These are phyloP conservation scores for Labroides dimidiatus DNA, from an alignment of 2,797 vertebrate species.

Conservation along the genomic window DNA sequence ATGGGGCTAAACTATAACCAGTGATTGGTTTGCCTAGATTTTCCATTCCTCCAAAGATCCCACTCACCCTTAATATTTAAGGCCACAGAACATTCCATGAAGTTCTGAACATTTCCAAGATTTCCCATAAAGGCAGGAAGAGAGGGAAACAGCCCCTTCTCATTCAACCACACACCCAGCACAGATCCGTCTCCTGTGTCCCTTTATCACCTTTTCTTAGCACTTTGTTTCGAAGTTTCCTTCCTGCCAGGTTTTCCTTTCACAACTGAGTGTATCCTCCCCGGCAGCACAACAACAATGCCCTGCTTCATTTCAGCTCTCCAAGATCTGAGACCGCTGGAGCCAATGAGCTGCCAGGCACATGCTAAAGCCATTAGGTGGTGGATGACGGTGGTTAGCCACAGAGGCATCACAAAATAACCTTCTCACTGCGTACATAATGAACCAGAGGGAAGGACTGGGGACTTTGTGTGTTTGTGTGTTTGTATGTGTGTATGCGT, in stretches of 20 bases:
- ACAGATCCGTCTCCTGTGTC: constrained; percentile 41
- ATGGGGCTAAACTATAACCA: constrained; percentile 42
- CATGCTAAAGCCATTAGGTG: constrained; percentile 77
- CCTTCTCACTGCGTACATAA: constrained; percentile 59
- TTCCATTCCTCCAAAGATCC: constrained; percentile 57
- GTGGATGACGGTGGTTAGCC: constrained; percentile 68
- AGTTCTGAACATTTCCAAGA: constrained; percentile 58
- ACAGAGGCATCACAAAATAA: constrained; percentile 66
- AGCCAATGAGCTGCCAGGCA: constrained; percentile 66
- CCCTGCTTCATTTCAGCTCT: constrained; percentile 68
- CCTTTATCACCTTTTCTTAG: constrained; percentile 70
- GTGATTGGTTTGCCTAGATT: constrained; percentile 51
- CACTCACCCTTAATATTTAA: constrained; percentile 51
- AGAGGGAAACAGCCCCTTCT: constrained; percentile 46
- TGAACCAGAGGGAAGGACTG: constrained; percentile 38
- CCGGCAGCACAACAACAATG: constrained; percentile 71
- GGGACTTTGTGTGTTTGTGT: constrained; percentile 13
- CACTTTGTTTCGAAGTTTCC: constrained; percentile 77
- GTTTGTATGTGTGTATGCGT: not conserved
- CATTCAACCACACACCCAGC: constrained; percentile 19
- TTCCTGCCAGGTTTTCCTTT: constrained; percentile 71
- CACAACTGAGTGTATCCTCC: constrained; percentile 55
- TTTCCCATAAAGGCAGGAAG: constrained; percentile 61
- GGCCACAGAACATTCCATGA: constrained; percentile 64
- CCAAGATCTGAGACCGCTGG: constrained; percentile 61